phyloP scores from a whole-genome alignment of 2,797 vertebrate genomes.

The Danio kyathit region DNA sequence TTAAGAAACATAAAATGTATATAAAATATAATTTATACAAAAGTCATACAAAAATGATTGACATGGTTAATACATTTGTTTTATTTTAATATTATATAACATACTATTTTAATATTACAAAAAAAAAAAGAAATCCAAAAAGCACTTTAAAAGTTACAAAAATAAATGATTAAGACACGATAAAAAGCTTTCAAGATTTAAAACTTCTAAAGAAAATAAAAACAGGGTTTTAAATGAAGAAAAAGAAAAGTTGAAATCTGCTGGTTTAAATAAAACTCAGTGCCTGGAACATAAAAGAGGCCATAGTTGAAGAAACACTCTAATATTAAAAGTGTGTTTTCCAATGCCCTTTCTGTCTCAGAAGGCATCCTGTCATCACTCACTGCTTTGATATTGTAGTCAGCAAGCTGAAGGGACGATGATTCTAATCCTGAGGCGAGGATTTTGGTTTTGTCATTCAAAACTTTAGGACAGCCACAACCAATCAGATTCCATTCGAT shows the following conservation, averaged over 20 bases:
- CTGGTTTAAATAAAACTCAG: conserved; percentile 14
- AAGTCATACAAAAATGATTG: background rate
- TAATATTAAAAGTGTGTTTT: conserved; percentile 30
- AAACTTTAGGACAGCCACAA: conserved; percentile 35
- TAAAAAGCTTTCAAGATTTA: background rate
- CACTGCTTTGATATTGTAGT: conserved; percentile 35
- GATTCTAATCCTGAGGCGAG: conserved; percentile 36
- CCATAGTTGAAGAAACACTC: background rate
- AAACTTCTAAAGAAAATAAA: background rate
- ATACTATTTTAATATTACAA: background rate
- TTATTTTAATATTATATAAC: background rate
- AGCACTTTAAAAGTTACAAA: background rate
- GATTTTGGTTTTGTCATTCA: conserved; percentile 30
- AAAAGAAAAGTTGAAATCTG: background rate
- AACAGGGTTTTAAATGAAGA: background rate
- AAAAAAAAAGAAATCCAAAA: background rate
- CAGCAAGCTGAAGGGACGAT: conserved; percentile 18
- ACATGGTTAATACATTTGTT: background rate
- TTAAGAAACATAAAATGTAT: background rate
- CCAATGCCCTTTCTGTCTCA: conserved; percentile 28
- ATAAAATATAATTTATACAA: background rate
- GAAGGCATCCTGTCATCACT: conserved; percentile 26
- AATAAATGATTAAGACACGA: background rate
- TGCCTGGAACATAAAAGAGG: conserved; percentile 11
- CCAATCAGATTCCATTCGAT: conserved; percentile 27